Conservation (phyloP, 2,797 vertebrate species). For the Phataginus tricuspis region DNA sequence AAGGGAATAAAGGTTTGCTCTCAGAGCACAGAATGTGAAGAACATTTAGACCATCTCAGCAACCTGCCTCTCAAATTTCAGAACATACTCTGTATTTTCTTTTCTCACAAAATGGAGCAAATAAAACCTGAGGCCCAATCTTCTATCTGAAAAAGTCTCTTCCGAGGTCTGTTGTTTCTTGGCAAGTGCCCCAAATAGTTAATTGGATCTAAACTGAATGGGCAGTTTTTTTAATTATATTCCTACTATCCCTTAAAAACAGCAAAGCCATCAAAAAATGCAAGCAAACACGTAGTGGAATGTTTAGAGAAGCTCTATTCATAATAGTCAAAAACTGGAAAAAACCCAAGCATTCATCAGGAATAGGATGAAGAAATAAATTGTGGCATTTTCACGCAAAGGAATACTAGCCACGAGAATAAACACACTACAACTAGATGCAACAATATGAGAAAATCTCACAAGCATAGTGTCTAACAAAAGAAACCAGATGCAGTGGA, state of each 20-base stretch:
- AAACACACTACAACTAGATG: background rate
- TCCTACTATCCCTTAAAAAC: slow-evolving; percentile 50
- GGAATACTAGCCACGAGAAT: background rate
- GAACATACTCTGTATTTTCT: background rate
- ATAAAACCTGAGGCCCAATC: background rate
- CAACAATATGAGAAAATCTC: background rate
- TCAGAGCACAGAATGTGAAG: background rate
- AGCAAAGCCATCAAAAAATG: slow-evolving; percentile 53
- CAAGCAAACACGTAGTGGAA: background rate
- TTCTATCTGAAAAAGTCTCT: background rate
- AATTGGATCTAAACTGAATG: slow-evolving; percentile 46
- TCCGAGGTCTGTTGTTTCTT: background rate
- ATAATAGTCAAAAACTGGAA: background rate
- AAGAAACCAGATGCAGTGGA: background rate
- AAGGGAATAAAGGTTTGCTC: background rate
- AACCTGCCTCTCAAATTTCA: background rate
- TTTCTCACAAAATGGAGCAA: slow-evolving; percentile 42
- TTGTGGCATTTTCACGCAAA: background rate
- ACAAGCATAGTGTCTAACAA: background rate
- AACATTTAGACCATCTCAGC: background rate
- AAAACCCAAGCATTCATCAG: background rate
- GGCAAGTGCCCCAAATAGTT: background rate
- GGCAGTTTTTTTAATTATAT: background rate
- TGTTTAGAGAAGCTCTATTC: background rate
- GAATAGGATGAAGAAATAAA: background rate